Percentiles rank a stretch among this genome's conserved stretches.
Evolutionary conservation across 2,797 vertebrate species (phyloP).

Genomic region (Simalia tracyae): DNA sequence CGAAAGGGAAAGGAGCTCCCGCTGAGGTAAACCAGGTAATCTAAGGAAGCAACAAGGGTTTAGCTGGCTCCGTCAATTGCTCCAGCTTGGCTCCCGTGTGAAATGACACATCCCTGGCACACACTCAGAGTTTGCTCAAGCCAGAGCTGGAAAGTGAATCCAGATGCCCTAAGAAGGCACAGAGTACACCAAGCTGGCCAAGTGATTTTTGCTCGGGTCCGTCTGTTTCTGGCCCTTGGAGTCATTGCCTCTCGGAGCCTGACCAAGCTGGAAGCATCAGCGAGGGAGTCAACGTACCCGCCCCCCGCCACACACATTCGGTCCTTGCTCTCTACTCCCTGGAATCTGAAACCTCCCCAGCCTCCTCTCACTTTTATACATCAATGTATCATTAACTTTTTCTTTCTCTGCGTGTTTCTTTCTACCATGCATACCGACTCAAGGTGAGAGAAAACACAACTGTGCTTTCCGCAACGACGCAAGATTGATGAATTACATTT

Average conservation of each 20-base stretch:
- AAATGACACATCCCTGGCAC: too few relatives aligned
- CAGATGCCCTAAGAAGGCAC: background rate
- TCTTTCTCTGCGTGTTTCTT: conserved; percentile 26
- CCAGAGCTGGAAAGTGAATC: background rate
- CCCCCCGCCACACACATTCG: background rate
- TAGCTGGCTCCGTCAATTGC: background rate
- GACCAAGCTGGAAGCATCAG: background rate
- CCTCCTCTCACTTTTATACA: conserved; percentile 12
- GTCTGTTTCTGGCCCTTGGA: background rate
- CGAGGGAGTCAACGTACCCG: background rate
- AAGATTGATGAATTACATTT: conserved; percentile 90
- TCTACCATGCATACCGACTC: conserved; percentile 62
- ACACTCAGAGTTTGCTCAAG: background rate
- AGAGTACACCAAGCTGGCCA: background rate
- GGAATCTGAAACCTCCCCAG: conserved; percentile 9
- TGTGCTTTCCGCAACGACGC: conserved; percentile 50
- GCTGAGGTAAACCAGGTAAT: background rate
- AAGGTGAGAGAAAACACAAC: conserved; percentile 88
- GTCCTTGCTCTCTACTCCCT: background rate
- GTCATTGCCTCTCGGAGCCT: too few relatives aligned
- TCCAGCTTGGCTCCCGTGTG: background rate
- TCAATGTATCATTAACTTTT: conserved; percentile 45
- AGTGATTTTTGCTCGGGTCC: background rate
- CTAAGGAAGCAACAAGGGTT: background rate
- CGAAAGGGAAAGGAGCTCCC: background rate